Evolutionary conservation across 1,140 invertebrate species (phyloP).

Genomic region (Achatina immaculata): DNA sequence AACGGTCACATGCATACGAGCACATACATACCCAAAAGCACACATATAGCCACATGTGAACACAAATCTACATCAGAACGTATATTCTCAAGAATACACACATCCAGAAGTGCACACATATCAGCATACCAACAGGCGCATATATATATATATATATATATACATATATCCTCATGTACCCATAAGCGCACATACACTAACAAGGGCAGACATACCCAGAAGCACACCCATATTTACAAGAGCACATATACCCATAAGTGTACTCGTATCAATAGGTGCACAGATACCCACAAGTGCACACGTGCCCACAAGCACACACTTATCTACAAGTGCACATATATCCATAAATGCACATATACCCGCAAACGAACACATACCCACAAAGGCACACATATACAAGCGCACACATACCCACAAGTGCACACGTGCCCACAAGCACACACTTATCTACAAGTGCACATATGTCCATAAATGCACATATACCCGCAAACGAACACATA

Average conservation of each 20-base stretch:
- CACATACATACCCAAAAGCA: background rate
- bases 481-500: too few relatives aligned
- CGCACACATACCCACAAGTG: background rate
- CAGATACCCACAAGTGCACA: conserved; percentile 3
- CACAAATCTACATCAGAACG: background rate
- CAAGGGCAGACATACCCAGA: background rate
- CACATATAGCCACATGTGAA: conserved; percentile 5
- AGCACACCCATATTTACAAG: background rate
- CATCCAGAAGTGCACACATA: background rate
- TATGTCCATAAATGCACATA: too few relatives aligned
- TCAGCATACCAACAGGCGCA: background rate
- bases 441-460: background rate
- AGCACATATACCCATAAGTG: conserved; percentile 8
- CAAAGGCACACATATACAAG: too few relatives aligned
- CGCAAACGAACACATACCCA: too few relatives aligned
- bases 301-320: background rate
- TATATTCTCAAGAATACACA: background rate
- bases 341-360: too few relatives aligned
- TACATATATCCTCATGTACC: background rate
- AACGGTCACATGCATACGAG: background rate
- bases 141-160: background rate
- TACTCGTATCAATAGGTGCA: background rate
- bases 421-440: conserved; percentile 5
- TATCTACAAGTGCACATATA: too few relatives aligned
- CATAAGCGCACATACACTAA: background rate